Percentiles rank a stretch among this genome's conserved stretches.
Evolutionary conservation across 1,140 invertebrate genomes (phyloP).

Genomic region (Sogatella furcifera): DNA sequence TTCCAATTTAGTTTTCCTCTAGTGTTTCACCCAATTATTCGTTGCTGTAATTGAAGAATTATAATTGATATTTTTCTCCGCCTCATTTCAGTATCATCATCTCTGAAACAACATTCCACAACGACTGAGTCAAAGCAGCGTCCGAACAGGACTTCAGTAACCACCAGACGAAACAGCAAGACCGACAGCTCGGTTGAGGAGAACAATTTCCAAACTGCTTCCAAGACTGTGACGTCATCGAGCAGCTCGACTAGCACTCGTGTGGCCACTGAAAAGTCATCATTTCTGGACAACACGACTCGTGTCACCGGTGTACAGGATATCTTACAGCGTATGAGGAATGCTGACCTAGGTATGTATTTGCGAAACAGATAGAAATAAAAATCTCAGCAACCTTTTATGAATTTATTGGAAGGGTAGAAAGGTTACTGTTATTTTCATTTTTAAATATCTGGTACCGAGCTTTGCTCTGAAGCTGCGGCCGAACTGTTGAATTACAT

Average conservation of each 20-base stretch:
- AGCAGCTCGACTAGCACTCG: not conserved
- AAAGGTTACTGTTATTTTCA: too few relatives aligned
- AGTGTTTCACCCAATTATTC: too few relatives aligned
- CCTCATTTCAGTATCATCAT: constrained; percentile 21
- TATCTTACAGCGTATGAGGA: constrained; percentile 60
- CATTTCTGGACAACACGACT: constrained; percentile 53
- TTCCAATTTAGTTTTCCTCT: too few relatives aligned
- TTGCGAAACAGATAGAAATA: not conserved
- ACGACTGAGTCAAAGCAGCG: constrained; percentile 1
- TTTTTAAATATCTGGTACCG: too few relatives aligned
- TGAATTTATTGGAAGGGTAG: too few relatives aligned
- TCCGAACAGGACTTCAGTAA: not conserved
- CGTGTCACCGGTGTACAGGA: constrained; percentile 60
- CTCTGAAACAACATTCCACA: constrained; percentile 20
- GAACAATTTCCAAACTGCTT: too few relatives aligned
- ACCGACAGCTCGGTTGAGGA: not conserved
- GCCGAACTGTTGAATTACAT: too few relatives aligned
- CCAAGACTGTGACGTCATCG: not conserved
- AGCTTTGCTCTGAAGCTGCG: too few relatives aligned
- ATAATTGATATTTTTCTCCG: not conserved
- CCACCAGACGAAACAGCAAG: not conserved
- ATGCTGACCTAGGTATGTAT: constrained; percentile 49
- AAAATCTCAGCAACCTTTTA: too few relatives aligned
- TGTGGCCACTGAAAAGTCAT: constrained; percentile 12
- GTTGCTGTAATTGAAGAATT: too few relatives aligned